Percentiles rank a stretch among this genome's conserved stretches.
phyloP scores from a whole-genome alignment of 2,797 vertebrate species.

The Scyliorhinus canicula region DNA sequence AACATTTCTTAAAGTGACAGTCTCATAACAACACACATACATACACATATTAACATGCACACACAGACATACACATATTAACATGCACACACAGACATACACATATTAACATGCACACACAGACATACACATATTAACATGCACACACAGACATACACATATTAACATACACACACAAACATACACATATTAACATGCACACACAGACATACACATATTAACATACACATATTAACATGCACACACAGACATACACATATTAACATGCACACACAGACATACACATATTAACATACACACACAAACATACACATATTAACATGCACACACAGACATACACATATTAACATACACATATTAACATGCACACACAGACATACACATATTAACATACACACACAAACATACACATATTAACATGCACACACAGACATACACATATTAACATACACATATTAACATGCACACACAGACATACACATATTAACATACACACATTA shows the following conservation, averaged over 20 bases:
- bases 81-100: too few relatives aligned
- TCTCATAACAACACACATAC: too few relatives aligned
- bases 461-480: not conserved
- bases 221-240: not conserved
- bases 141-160: too few relatives aligned
- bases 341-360: not conserved
- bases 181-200: too few relatives aligned
- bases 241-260: not conserved
- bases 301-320: not conserved
- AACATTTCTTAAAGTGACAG: too few relatives aligned
- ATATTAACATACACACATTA: not conserved
- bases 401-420: not conserved
- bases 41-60: too few relatives aligned
- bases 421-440: not conserved
- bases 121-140: not conserved
- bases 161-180: too few relatives aligned
- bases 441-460: not conserved
- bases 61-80: too few relatives aligned
- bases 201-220: too few relatives aligned
- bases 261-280: not conserved
- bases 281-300: not conserved
- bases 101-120: too few relatives aligned
- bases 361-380: not conserved
- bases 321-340: not conserved
- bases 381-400: not conserved